These are phyloP conservation scores for Bufotes viridis DNA, from an alignment of 2,797 vertebrate genomes.

Conservation along the genomic window DNA sequence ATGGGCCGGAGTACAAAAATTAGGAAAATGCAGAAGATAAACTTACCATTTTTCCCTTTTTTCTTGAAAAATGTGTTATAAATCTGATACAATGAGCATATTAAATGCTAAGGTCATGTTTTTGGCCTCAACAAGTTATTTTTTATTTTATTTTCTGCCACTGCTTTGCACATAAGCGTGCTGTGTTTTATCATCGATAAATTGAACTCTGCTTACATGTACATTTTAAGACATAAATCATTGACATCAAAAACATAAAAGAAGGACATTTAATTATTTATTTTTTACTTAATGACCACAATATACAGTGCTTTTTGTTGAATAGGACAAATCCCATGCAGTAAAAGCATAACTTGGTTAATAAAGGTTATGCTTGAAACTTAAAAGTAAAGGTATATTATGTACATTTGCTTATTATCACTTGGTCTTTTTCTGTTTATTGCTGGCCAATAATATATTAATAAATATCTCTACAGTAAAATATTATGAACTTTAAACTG, in stretches of 20 bases:
- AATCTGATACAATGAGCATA: neutral
- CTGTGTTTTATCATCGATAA: neutral
- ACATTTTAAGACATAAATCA: neutral
- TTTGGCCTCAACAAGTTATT: neutral
- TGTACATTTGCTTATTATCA: too few species aligned
- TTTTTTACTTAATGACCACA: too few species aligned
- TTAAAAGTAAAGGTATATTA: too few species aligned
- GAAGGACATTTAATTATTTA: too few species aligned
- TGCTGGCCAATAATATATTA: too few species aligned
- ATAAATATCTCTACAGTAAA: neutral
- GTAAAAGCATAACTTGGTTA: neutral
- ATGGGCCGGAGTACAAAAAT: neutral
- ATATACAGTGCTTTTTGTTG: too few species aligned
- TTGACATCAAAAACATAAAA: too few species aligned
- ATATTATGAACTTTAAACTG: neutral
- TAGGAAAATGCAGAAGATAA: neutral
- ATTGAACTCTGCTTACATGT: neutral
- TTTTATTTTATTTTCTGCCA: neutral
- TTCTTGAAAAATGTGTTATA: neutral
- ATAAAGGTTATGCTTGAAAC: neutral
- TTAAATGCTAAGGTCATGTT: neutral
- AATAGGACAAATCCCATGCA: neutral
- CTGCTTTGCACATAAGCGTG: neutral
- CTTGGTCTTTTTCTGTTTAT: too few species aligned
- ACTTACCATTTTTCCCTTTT: neutral